These are phyloP conservation scores for Schizotus pectinicornis DNA, from an alignment of 2,888 invertebrate species.

Conservation along the genomic window DNA sequence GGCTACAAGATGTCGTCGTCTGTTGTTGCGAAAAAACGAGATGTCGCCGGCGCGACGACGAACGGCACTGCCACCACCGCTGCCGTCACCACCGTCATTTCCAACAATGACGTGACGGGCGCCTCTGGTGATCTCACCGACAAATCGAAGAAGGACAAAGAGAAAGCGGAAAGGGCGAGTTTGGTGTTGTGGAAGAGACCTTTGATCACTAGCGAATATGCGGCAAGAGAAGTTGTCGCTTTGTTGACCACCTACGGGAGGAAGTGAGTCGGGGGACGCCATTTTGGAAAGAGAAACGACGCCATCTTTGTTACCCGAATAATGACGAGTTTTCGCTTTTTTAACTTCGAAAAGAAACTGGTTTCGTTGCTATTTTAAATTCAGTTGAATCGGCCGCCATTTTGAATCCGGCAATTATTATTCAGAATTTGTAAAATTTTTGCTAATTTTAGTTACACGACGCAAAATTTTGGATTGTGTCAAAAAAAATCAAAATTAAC, in stretches of 20 bases:
- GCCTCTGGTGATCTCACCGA: slow-evolving; percentile 33
- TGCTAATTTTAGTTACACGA: too few relatives aligned
- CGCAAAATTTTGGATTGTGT: too few relatives aligned
- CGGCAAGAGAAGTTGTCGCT: slow-evolving; percentile 73
- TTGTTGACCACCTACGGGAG: slow-evolving; percentile 65
- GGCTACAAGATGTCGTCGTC: slow-evolving; percentile 69
- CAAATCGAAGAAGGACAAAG: slow-evolving; percentile 53
- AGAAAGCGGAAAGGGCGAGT: slow-evolving; percentile 66
- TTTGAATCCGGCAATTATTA: too few relatives aligned
- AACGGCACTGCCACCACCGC: slow-evolving; percentile 39
- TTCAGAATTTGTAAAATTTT: too few relatives aligned
- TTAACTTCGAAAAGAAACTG: too few relatives aligned
- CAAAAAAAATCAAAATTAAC: too few relatives aligned
- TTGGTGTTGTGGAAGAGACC: slow-evolving; percentile 85
- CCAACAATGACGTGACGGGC: slow-evolving; percentile 19
- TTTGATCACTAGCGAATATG: slow-evolving; percentile 79
- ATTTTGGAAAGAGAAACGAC: neutral
- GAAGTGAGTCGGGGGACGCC: slow-evolving; percentile 59
- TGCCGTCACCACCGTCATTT: slow-evolving; percentile 37
- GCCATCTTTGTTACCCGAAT: too few relatives aligned
- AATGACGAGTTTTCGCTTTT: too few relatives aligned
- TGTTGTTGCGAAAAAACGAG: slow-evolving; percentile 43
- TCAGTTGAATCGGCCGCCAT: too few relatives aligned
- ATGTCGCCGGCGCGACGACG: slow-evolving; percentile 39
- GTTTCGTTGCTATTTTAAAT: too few relatives aligned